Base-by-base conservation (phyloP, 1,140 invertebrate species). In the Eueides isabella region DNA sequence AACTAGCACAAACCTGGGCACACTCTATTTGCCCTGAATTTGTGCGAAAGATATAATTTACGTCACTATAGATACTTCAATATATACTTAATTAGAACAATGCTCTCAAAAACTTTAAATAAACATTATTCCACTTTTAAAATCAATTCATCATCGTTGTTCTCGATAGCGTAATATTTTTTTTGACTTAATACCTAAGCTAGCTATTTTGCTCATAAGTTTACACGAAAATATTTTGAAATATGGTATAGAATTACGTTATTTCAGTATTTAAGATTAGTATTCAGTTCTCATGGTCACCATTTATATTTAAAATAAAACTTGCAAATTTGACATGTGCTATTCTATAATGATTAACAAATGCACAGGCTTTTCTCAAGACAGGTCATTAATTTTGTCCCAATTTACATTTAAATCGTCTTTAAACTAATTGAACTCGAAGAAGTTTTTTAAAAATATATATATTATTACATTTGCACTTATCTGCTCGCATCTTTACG, bases 1-100 rank as follows among this genome's bases (percentile, higher is more conserved):
- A 55, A 55, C 48, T 55, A 55, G 48, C 48, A 55, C 48, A 55
- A 55, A 9, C 48, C 48, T 55, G 48, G 48, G 48, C 48, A 26
- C 48, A 4, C 48, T n/a, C n/a, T 55, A 26, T 55, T 23, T 55
- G 48, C 48, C 23, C 48, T 55, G 23, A 55, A 55, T 55, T 55
- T 26, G 19, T 23, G 5, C 48, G 48, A 55, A 55, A 55, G 48
- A 23, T 55, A 23, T 55, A 55, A 55, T 55, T 55, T 23, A 55
- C 48, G 26, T 23, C 5, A 55, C 48, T 55, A 55, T 55, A 55
- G 26, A 55, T 55, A 55, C 41, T 48, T 48, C 6, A 26, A 55
- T 11, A 55, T 48, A 19, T 19, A 23, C 23, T 12, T 55, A 26
- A 23, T 55, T 26, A 55, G 48, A n/a, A 26, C 48, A 55, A 55